Evolutionary conservation across 1,140 invertebrate species (phyloP).

Genomic region (Zaprionus capensis): DNA sequence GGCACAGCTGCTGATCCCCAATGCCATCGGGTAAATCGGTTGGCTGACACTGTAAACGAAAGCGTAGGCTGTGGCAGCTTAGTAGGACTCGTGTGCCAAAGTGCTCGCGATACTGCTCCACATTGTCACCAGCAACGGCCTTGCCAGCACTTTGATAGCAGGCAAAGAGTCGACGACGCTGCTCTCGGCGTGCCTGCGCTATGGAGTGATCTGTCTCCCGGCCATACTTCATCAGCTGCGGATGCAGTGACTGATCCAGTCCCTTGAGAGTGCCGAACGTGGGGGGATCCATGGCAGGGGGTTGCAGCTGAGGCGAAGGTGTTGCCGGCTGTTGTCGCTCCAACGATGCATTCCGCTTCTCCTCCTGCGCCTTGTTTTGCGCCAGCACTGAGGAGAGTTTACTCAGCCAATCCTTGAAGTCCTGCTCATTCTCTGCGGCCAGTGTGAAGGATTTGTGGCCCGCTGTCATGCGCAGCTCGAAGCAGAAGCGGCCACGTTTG

Average conservation of each 20-base stretch:
- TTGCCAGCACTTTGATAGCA: slow-evolving; percentile 69
- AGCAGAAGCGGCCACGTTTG: slow-evolving; percentile 93
- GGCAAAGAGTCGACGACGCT: slow-evolving; percentile 89
- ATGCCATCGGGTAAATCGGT: slow-evolving; percentile 86
- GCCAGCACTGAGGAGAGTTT: slow-evolving; percentile 90
- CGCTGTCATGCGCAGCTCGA: slow-evolving; percentile 94
- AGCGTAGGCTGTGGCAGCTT: slow-evolving; percentile 90
- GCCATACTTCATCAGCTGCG: slow-evolving; percentile 92
- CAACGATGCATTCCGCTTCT: slow-evolving; percentile 87
- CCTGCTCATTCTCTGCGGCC: slow-evolving; percentile 93
- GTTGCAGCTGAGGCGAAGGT: slow-evolving; percentile 69
- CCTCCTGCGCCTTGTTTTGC: slow-evolving; percentile 90
- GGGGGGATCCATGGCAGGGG: slow-evolving; percentile 66
- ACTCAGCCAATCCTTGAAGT: slow-evolving; percentile 93
- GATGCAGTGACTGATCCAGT: slow-evolving; percentile 95
- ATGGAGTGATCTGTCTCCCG: slow-evolving; percentile 95
- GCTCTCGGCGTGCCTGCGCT: slow-evolving; percentile 90
- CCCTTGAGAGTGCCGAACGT: slow-evolving; percentile 91
- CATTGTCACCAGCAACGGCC: slow-evolving; percentile 78
- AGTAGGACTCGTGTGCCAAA: slow-evolving; percentile 94
- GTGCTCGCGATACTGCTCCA: slow-evolving; percentile 90
- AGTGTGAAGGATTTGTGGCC: slow-evolving; percentile 93
- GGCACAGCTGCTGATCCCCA: slow-evolving; percentile 90
- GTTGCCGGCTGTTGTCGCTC: slow-evolving; percentile 87
- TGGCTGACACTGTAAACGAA: slow-evolving; percentile 89